These are phyloP conservation scores for Leptestheria dahalacensis DNA, from an alignment of 1,140 invertebrate species.

Conservation along the genomic window DNA sequence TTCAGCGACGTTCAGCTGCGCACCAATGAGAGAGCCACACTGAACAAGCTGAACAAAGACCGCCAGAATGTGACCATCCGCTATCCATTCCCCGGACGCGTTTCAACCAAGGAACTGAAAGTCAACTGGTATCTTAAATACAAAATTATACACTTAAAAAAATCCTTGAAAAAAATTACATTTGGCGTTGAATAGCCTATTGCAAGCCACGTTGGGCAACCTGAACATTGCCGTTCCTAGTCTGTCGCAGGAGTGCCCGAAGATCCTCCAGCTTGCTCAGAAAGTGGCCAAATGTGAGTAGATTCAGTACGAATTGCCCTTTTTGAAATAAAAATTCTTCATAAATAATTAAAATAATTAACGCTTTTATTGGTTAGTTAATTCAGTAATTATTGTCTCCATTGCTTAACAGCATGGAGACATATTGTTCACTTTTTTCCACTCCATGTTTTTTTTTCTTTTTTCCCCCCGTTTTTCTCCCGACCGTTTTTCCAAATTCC, in stretches of 20 bases:
- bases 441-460: no score
- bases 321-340: not conserved
- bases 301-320: not conserved
- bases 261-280: conserved; percentile 47
- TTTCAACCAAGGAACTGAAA: conserved; percentile 45
- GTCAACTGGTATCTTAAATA: conserved; percentile 38
- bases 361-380: not conserved
- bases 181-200: conserved; percentile 34
- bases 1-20: conserved; percentile 42
- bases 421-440: no score
- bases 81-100: conserved; percentile 43
- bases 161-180: not conserved
- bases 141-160: not conserved
- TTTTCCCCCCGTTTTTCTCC: no score
- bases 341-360: not conserved
- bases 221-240: conserved; percentile 47
- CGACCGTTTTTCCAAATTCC: no score
- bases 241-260: conserved; percentile 48
- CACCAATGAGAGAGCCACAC: conserved; percentile 38
- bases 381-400: no score
- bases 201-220: conserved; percentile 55
- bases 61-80: conserved; percentile 35
- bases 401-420: no score
- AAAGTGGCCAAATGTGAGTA: conserved; percentile 50
- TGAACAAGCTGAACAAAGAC: conserved; percentile 45